Percentiles rank a stretch among this genome's conserved stretches.
phyloP scores from a whole-genome alignment of 2,797 vertebrate species.

The Pseudomugil tenellus region DNA sequence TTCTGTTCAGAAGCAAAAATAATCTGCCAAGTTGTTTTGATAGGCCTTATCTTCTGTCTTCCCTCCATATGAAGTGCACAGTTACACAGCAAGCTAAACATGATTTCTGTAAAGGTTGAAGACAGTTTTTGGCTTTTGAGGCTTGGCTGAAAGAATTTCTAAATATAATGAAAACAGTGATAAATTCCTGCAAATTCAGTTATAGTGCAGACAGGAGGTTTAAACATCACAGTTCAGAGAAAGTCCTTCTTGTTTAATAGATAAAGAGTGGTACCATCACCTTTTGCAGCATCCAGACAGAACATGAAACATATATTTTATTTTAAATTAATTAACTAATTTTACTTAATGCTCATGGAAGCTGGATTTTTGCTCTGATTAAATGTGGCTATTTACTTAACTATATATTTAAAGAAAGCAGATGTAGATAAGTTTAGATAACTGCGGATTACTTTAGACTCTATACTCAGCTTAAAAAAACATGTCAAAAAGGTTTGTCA shows the following conservation, averaged over 20 bases:
- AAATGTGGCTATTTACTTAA: background rate
- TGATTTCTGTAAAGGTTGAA: conserved; percentile 1
- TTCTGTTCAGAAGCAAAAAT: conserved; percentile 50
- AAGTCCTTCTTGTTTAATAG: background rate
- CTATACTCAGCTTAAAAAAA: no score
- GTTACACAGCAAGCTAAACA: background rate
- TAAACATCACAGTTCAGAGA: conserved; percentile 7
- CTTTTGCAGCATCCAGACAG: background rate
- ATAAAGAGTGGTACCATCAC: background rate
- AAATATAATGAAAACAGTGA: conserved; percentile 9
- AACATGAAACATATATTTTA: background rate
- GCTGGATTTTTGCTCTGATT: background rate
- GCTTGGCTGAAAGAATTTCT: background rate
- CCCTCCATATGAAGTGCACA: background rate
- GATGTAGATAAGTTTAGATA: no score
- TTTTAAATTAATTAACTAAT: background rate
- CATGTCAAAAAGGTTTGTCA: no score
- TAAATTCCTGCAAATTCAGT: background rate
- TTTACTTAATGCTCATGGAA: background rate
- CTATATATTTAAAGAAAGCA: background rate
- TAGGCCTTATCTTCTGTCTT: conserved; percentile 1
- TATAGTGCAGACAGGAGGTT: conserved; percentile 3
- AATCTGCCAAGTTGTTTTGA: conserved; percentile 11
- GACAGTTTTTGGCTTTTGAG: background rate
- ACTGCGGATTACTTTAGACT: no score